phyloP scores from a whole-genome alignment of 2,113 vertebrate species.

The Canis aureus region DNA sequence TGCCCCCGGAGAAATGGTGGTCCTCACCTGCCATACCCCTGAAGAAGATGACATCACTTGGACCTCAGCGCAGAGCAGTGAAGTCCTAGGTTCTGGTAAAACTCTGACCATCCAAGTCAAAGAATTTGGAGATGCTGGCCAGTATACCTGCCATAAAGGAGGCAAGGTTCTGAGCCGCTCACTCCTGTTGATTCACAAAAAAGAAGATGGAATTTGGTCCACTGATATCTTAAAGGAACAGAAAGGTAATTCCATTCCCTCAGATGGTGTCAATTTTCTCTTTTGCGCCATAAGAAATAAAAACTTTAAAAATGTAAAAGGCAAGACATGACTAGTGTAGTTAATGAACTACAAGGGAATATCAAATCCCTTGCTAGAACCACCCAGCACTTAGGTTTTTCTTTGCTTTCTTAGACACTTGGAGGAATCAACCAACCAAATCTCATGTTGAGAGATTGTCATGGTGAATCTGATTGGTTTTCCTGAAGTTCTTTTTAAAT shows the following conservation, averaged over 20 bases:
- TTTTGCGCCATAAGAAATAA: background rate
- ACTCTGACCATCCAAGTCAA: constrained; percentile 81
- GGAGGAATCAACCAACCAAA: background rate
- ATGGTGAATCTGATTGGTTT: background rate
- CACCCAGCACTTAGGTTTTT: background rate
- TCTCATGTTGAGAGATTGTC: background rate
- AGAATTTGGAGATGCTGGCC: constrained; percentile 85
- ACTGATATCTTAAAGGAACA: constrained; percentile 79
- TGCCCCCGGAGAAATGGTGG: constrained; percentile 77
- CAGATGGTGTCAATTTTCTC: background rate
- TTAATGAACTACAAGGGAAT: background rate
- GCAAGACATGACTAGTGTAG: background rate
- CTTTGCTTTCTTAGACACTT: constrained; percentile 27
- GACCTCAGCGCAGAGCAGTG: constrained; percentile 59
- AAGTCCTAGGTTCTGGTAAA: constrained; percentile 76
- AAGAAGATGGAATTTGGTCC: constrained; percentile 78
- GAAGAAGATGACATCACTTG: constrained; percentile 83
- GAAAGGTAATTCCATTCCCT: constrained; percentile 76
- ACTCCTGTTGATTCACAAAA: constrained; percentile 84
- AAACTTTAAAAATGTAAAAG: background rate
- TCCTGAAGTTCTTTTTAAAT: background rate
- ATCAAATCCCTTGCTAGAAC: background rate
- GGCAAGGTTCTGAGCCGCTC: constrained; percentile 55
- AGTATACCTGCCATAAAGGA: constrained; percentile 83
- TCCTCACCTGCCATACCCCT: constrained; percentile 79